Base-by-base conservation (phyloP, 1,140 invertebrate genomes). In the Nasonia giraulti region DNA sequence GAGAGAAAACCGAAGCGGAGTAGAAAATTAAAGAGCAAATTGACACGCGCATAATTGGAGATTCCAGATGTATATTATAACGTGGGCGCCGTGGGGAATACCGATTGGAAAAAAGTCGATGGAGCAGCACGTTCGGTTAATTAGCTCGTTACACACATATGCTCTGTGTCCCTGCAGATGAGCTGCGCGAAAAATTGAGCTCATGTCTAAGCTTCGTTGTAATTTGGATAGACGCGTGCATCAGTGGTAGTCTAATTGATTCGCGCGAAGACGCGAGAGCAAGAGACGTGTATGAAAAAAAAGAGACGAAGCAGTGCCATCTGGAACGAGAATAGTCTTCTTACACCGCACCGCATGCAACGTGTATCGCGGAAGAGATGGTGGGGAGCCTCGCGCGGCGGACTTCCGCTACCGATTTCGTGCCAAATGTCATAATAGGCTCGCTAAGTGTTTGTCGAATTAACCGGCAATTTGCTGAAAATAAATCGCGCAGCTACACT, bases 371-470 rank as follows among this genome's bases (percentile, higher is more conserved):
- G 37, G 27, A 31, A 44, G 37, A 44, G 31, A 8, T 66, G 33
- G 33, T 12, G 73, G 31, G 33, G 31, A n/a, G 75, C 44, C n/a
- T 11, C 23, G 73, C 50, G 40, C 11, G 27, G 20, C 17, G 55
- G 62, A 68, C 33, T 80, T 80, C 78, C 78, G 78, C 11, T 31
- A 66, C 33, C 66, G 33, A 68, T 40, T 37, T 47, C 78, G 78
- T 78, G 76, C 76, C 76, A 80, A 69, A 80, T 80, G 62, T 80
- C 78, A 80, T 80, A 80, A 80, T 80, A 69, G 78, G 17, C 78
- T 5, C 31, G 78, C 78, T 80, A 80, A 80, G 33, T 14, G 78
- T 80, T 80, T 80, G 78, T 69, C 78, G 78, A 68, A 80, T 80
- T 80, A 80, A 44, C 3, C 17, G 37, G 62, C 66, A 80, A 80